Evolutionary conservation across 2,888 invertebrate species (phyloP).

Genomic region (Zhuqinia jingwanae): DNA sequence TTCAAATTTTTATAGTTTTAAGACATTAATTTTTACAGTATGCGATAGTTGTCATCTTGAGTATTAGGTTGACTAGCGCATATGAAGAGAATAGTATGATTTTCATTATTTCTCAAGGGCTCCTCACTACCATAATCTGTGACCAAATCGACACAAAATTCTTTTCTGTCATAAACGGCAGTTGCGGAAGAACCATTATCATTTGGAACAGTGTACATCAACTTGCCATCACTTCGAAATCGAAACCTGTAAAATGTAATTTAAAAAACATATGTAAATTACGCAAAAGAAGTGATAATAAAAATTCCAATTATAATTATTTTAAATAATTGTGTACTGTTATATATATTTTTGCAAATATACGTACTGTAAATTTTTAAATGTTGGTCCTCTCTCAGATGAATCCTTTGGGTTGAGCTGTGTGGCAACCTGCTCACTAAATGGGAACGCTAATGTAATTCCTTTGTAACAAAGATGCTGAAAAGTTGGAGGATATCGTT

Average conservation of each 20-base stretch:
- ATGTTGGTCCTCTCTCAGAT: slow-evolving; percentile 50
- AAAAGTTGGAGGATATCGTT: slow-evolving; percentile 73
- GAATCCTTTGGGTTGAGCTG: slow-evolving; percentile 61
- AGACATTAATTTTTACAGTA: slow-evolving; percentile 15
- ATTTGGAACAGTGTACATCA: slow-evolving; percentile 69
- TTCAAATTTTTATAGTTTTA: not conserved
- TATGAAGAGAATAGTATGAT: slow-evolving; percentile 73
- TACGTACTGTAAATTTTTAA: slow-evolving; percentile 68
- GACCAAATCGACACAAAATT: slow-evolving; percentile 73
- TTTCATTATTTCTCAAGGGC: slow-evolving; percentile 65
- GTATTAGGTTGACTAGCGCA: slow-evolving; percentile 70
- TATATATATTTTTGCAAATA: no score
- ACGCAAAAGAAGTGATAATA: no score
- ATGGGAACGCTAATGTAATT: slow-evolving; percentile 73
- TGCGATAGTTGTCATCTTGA: slow-evolving; percentile 57
- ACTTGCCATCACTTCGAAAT: slow-evolving; percentile 70
- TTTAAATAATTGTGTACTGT: no score
- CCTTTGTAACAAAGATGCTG: slow-evolving; percentile 65
- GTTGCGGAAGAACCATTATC: slow-evolving; percentile 59
- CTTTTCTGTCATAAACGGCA: slow-evolving; percentile 66
- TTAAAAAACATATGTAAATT: no score
- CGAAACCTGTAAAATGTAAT: slow-evolving; percentile 52
- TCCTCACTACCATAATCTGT: slow-evolving; percentile 66
- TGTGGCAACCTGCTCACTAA: slow-evolving; percentile 65
- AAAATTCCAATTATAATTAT: no score